Base-by-base conservation (phyloP, 1,140 invertebrate species). In the Parapsyche elsis region DNA sequence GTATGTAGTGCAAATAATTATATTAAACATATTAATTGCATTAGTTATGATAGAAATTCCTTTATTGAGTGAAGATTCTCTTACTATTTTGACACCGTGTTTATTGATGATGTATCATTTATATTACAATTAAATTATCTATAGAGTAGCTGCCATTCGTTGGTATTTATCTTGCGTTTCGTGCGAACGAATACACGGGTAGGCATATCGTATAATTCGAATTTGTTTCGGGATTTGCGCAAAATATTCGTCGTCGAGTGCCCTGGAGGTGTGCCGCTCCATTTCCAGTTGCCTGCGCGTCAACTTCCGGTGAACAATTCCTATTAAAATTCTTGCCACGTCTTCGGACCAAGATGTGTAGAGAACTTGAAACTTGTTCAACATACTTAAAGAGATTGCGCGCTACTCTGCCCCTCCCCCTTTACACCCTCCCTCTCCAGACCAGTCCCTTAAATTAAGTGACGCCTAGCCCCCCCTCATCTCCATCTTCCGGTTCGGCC, bases 281-380 rank as follows among this genome's bases (percentile, higher is more conserved):
- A 71, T 71, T 75, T 75, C 16, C 45, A 73, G 38, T 24, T 19
- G 19, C 23, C 38, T 30, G 61, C 38, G 61, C 45, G 24, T 23
- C 71, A 79, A 79, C 78, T 79, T 70, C 44, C 71, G 30, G n/a
- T 38, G n/a, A 80, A 80, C 79, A 75, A 80, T 80, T 80, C 61
- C 79, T 74, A 80, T 80, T 80, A 75, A 80, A 80, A 80, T 80
- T 80, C 79, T 76, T 76, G 71, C 53, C 59, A 49, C 71, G 61
- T 78, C 76, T 78, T 71, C 45, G 67, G 76, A 67, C 61, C 44
- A 70, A 78, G 64, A 78, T 78, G 76, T 78, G 76, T 71, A 53
- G 38, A 71, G 76, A 78, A 78, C 38, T 78, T 78, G 45, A 75
- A 75, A 75, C 73, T 78, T 78, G 76, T 78, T 78, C 67, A 44